Base-by-base conservation (phyloP, 2,888 invertebrate genomes). In the Megalurothrips usitatus region DNA sequence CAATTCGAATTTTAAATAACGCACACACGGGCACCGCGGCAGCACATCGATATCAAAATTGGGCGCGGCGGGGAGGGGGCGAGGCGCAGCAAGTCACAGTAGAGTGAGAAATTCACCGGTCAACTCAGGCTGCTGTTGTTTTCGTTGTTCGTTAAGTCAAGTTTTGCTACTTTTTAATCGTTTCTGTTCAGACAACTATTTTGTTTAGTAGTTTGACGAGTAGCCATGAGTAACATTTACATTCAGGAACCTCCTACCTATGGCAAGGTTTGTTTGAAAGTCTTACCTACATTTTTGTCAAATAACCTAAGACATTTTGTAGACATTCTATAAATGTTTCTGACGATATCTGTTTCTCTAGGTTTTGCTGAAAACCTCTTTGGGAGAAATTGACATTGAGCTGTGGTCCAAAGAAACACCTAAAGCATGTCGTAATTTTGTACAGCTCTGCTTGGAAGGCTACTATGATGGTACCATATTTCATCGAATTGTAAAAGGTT, bases 361-460 rank as follows among this genome's bases (percentile, higher is more conserved):
- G 97, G 96, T 99, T 58, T 88, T 98, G 6, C 86, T 99, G 80
- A 94, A 94, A 87, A 99, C 99, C 4, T 91, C 95, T 68, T 95
- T 94, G 0, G 99, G 99, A 9, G 98, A 99, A 85, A 96, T 99
- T 83, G 99, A 99, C 85, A 92, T 99, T 83, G 99, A 99, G 87
- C 88, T 99, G 86, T 99, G 99, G 99, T 92, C 97, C 0, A 96
- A 96, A 86, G 99, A 99, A 89, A 92, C 97, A 0, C 99, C 99
- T 0, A 95, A 96, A 87, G 96, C 99, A 9, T 95, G 94, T 85
- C 90, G 95, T 81, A 98, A 98, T 87, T 98, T 98, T 86, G 92
- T 99, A 80, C 99, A 99, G 87, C 89, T 99, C 6, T 99, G 98
- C 86, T 89, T 98, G 91, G 99, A 99, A 89, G 95, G 95, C 6